These are phyloP conservation scores for Apodemia zela DNA, from an alignment of 2,888 invertebrate genomes.

Conservation along the genomic window DNA sequence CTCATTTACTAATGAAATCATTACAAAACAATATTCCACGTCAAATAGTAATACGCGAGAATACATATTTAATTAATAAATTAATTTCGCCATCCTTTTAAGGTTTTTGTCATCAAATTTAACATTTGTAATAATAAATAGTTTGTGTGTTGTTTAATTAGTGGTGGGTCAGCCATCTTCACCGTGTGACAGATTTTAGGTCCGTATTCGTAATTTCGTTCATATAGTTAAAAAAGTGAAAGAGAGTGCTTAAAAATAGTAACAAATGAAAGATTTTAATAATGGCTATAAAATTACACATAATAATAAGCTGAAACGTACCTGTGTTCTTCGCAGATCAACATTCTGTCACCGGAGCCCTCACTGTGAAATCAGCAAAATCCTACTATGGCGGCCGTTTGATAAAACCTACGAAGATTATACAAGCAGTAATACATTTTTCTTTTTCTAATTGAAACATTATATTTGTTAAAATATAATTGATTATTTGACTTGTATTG, in stretches of 20 bases:
- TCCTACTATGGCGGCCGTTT: constrained; percentile 76
- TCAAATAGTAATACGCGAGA: constrained; percentile 20
- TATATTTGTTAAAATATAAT: not conserved
- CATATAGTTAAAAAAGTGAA: constrained; percentile 67
- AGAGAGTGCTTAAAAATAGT: constrained; percentile 66
- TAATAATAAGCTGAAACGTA: constrained; percentile 67
- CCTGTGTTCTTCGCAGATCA: constrained; percentile 78
- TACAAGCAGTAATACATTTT: constrained; percentile 52
- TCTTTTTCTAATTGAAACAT: constrained; percentile 31
- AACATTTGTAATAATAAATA: constrained; percentile 7
- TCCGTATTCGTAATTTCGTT: constrained; percentile 72
- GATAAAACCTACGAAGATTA: constrained; percentile 51
- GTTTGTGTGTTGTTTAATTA: constrained; percentile 72
- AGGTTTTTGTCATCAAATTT: not conserved
- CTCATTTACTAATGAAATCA: constrained; percentile 37
- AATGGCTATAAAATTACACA: constrained; percentile 48
- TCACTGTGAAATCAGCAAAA: constrained; percentile 69
- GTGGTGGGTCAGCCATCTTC: constrained; percentile 87
- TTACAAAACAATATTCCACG: constrained; percentile 17
- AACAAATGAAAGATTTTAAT: constrained; percentile 53
- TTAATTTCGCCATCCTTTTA: not conserved
- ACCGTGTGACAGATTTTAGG: constrained; percentile 84
- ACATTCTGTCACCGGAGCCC: constrained; percentile 74
- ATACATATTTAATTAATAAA: not conserved
- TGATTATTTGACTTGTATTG: not conserved